These are phyloP conservation scores for Pseudochromis fuscus DNA, from an alignment of 2,797 vertebrate genomes.

Conservation along the genomic window DNA sequence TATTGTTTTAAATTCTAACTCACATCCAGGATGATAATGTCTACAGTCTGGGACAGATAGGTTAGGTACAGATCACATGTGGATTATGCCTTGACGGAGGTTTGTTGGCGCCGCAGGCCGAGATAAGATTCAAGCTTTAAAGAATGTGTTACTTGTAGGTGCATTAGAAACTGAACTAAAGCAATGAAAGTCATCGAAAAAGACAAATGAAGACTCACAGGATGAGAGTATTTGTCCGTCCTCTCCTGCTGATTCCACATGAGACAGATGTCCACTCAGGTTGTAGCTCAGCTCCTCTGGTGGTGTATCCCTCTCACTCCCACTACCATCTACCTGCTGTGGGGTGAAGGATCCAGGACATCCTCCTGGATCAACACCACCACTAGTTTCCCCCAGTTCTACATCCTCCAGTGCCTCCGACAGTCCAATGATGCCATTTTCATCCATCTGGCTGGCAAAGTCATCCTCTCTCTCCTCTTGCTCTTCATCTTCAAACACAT, in stretches of 20 bases:
- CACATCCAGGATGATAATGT: too few relatives aligned
- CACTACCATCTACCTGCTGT: constrained; percentile 20
- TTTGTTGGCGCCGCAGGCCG: neutral
- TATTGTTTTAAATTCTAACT: too few relatives aligned
- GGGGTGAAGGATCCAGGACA: constrained; percentile 8
- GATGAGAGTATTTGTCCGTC: constrained; percentile 36
- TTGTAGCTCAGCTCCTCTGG: constrained; percentile 50
- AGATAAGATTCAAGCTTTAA: neutral
- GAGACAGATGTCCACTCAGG: constrained; percentile 2
- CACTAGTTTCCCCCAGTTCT: constrained; percentile 26
- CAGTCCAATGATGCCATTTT: constrained; percentile 85
- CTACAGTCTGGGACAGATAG: too few relatives aligned
- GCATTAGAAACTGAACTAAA: neutral
- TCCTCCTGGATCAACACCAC: constrained; percentile 7
- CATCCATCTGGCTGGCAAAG: constrained; percentile 81
- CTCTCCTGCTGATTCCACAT: constrained; percentile 23
- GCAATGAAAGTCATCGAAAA: neutral
- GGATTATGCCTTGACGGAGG: too few relatives aligned
- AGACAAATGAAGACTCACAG: constrained; percentile 57
- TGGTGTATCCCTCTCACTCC: neutral
- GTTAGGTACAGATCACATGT: too few relatives aligned
- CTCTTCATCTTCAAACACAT: constrained; percentile 56
- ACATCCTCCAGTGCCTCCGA: constrained; percentile 53
- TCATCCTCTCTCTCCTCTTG: constrained; percentile 46
- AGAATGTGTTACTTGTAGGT: neutral